phyloP scores from a whole-genome alignment of 1,140 invertebrate species.

The Heliothis subflexa region DNA sequence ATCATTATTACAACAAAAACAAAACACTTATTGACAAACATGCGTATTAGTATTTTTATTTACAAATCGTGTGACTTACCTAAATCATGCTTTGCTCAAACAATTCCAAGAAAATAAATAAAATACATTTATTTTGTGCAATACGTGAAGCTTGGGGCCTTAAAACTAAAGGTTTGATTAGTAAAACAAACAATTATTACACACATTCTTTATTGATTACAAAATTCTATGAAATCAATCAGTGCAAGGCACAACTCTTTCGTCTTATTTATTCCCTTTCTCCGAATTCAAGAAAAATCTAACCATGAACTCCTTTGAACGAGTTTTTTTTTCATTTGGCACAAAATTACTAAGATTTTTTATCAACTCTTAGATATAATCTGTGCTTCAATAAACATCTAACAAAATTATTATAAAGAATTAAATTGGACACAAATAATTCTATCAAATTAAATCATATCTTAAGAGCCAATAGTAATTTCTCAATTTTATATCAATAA shows the following conservation, averaged over 20 bases:
- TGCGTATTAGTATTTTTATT: constrained; percentile 45
- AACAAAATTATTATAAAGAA: constrained; percentile 34
- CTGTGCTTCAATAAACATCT: constrained; percentile 32
- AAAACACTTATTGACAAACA: constrained; percentile 13
- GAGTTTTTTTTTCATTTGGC: constrained; percentile 31
- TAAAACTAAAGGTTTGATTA: constrained; percentile 29
- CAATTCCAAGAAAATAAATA: constrained; percentile 29
- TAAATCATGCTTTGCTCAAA: constrained; percentile 38
- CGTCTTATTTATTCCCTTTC: neutral
- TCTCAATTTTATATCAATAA: constrained; percentile 1
- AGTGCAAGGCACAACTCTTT: constrained; percentile 42
- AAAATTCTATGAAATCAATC: constrained; percentile 47
- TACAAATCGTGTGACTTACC: constrained; percentile 44
- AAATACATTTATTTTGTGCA: constrained; percentile 30
- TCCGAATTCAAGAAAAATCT: constrained; percentile 17
- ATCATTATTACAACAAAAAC: neutral
- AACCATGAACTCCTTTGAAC: constrained; percentile 1
- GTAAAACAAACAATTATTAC: constrained; percentile 46
- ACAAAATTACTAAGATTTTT: constrained; percentile 21
- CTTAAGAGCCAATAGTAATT: constrained; percentile 26
- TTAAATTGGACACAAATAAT: constrained; percentile 10
- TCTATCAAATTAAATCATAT: constrained; percentile 20
- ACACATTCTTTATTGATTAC: constrained; percentile 55
- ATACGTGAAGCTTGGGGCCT: constrained; percentile 16
- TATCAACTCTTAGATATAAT: constrained; percentile 8